Evolutionary conservation across 2,113 vertebrate genomes (phyloP), one percentile per base, ranked within the genome.

Genomic region (Sitta europaea): DNA sequence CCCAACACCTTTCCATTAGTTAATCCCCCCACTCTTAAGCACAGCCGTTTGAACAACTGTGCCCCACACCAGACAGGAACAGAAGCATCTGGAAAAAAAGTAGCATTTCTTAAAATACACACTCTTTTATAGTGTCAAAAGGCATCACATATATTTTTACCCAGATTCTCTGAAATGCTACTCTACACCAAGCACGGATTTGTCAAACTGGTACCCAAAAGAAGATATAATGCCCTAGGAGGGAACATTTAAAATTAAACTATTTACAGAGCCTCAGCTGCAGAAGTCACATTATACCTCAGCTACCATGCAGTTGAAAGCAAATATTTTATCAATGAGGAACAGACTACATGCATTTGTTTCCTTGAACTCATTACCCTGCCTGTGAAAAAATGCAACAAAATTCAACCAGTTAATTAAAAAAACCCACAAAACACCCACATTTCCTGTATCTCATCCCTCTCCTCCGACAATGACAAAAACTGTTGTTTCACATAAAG

Each of bases 401-500:
- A 79, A 74, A 89, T 45, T 48, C 31, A 80, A 70, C 36, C 61
- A 35, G 14, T 6, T n/a, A 66, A 55, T 48, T 42, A 1, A 25
- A 48, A 47, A 25, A n/a, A 35, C 15, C 9, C 3, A 40, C 40
- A 40, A 40, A 40, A 40, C 25, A 19, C 25, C 5, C 24, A 5
- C 12, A 53, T 5, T 33, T 85, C 19, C 38, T 27, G 10, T 19
- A 71, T 43, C 29, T 55, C 61, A 48, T 15, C 23, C 28, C 28
- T 19, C 22, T 42, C 38, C 33, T 40, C 47, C 72, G 72, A 33
- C 22, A 45, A 40, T 1, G 8, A 66, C 6, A n/a, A 87, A 54
- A 71, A 29, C n/a, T 1, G 6, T 12, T 51, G 6, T 2, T 79
- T 81, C 45, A 48, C 0, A 0, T 25, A 55, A 31, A 86, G 36